A percentile compares a stretch with the other conserved stretches of the same genome.
phyloP scores from a whole-genome alignment of 2,888 invertebrate genomes.

The Thumatha senex region DNA sequence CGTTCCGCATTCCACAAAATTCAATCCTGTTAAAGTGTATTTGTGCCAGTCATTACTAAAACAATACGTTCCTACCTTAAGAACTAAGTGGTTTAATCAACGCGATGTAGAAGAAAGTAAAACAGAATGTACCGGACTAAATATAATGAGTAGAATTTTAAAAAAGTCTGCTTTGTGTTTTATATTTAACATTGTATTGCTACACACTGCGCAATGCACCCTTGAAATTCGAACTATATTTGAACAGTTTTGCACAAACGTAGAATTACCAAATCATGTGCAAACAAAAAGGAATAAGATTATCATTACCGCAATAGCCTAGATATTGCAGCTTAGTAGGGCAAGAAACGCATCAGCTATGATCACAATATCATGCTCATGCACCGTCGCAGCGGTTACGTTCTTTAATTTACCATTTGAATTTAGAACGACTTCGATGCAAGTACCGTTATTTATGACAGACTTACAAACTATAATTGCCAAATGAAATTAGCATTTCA shows the following conservation, averaged over 20 bases:
- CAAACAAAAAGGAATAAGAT: conserved; percentile 7
- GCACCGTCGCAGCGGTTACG: conserved; percentile 52
- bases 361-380: conserved; percentile 43
- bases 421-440: conserved; percentile 21
- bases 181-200: too few species aligned
- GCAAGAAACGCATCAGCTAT: conserved; percentile 51
- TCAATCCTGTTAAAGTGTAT: too few species aligned
- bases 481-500: not conserved
- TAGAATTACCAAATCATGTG: conserved; percentile 8
- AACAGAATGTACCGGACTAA: too few species aligned
- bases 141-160: too few species aligned
- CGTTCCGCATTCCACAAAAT: too few species aligned
- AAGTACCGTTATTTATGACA: conserved; percentile 35
- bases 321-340: conserved; percentile 20
- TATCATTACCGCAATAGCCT: conserved; percentile 30
- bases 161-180: too few species aligned
- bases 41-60: too few species aligned
- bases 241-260: conserved; percentile 1
- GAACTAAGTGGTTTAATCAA: not conserved
- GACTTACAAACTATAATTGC: conserved; percentile 3
- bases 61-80: too few species aligned
- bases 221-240: conserved; percentile 2
- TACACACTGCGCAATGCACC: conserved; percentile 5
- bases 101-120: too few species aligned
- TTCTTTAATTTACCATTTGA: conserved; percentile 37